Evolutionary conservation across 2,888 invertebrate species (phyloP).

Genomic region (Orthosia cruda): DNA sequence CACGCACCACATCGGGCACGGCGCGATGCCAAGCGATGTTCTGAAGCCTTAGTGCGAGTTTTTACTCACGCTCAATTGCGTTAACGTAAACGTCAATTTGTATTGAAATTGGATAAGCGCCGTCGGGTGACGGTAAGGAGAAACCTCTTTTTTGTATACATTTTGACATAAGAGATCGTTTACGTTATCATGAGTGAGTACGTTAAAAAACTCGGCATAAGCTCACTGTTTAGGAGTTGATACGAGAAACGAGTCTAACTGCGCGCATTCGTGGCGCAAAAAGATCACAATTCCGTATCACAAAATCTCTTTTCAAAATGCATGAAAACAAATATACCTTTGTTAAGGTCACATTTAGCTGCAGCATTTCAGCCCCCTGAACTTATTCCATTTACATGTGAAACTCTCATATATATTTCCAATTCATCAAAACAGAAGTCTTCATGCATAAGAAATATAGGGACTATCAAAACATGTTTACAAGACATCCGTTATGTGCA

Average conservation of each 20-base stretch:
- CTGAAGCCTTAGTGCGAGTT: no score
- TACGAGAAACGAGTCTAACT: background rate
- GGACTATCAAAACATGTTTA: slow-evolving; percentile 40
- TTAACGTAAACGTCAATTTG: no score
- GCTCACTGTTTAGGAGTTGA: no score
- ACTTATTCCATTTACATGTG: slow-evolving; percentile 24
- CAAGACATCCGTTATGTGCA: slow-evolving; percentile 73
- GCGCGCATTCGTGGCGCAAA: no score
- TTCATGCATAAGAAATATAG: slow-evolving; percentile 73
- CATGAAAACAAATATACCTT: background rate
- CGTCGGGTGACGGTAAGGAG: no score
- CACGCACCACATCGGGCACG: slow-evolving; percentile 67
- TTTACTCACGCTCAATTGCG: no score
- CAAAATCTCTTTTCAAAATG: background rate
- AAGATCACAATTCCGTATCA: background rate
- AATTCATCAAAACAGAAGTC: slow-evolving; percentile 49
- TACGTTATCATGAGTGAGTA: no score
- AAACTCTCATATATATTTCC: slow-evolving; percentile 14
- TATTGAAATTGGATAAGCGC: no score
- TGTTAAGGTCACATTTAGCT: background rate
- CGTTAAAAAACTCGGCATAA: no score
- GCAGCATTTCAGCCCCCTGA: background rate
- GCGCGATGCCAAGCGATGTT: slow-evolving; percentile 59
- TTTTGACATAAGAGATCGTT: no score
- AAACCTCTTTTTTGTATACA: no score